A percentile compares a stretch with the other conserved stretches of the same genome.
Evolutionary conservation across 2,797 vertebrate genomes (phyloP).

Genomic region (Anisognathus igniventris): DNA sequence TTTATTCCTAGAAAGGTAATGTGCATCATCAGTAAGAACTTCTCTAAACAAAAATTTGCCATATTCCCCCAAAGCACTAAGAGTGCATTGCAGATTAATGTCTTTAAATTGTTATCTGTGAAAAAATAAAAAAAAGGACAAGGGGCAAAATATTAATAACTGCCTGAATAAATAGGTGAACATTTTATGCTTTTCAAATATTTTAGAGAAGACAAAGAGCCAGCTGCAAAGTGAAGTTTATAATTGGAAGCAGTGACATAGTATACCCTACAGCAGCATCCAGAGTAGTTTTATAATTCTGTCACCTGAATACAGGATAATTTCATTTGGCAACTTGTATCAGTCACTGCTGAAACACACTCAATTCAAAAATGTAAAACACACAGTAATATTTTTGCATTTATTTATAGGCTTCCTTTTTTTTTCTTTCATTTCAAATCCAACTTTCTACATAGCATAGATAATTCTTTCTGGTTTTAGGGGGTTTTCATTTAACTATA

Average conservation of each 20-base stretch:
- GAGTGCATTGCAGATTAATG: neutral
- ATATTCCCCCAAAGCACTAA: neutral
- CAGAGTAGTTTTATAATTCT: neutral
- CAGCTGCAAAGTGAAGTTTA: conserved; percentile 21
- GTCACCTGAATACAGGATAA: neutral
- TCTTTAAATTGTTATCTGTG: neutral
- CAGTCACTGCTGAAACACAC: neutral
- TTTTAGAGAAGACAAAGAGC: neutral
- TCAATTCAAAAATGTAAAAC: conserved; percentile 36
- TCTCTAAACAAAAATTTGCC: neutral
- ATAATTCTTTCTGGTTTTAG: conserved; percentile 63
- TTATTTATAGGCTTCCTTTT: conserved; percentile 12
- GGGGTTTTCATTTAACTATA: conserved; percentile 73
- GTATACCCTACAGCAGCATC: neutral
- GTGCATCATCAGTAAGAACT: neutral
- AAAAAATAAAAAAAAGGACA: neutral
- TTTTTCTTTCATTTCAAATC: neutral
- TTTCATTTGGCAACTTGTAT: conserved; percentile 3
- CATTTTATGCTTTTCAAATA: neutral
- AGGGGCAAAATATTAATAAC: neutral
- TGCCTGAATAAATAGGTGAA: neutral
- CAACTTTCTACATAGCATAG: conserved; percentile 54
- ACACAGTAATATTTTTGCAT: conserved; percentile 24
- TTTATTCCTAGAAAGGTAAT: conserved; percentile 18
- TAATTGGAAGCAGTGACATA: neutral